phyloP scores from a whole-genome alignment of 2,888 invertebrate genomes.

The Diarsia rubi region DNA sequence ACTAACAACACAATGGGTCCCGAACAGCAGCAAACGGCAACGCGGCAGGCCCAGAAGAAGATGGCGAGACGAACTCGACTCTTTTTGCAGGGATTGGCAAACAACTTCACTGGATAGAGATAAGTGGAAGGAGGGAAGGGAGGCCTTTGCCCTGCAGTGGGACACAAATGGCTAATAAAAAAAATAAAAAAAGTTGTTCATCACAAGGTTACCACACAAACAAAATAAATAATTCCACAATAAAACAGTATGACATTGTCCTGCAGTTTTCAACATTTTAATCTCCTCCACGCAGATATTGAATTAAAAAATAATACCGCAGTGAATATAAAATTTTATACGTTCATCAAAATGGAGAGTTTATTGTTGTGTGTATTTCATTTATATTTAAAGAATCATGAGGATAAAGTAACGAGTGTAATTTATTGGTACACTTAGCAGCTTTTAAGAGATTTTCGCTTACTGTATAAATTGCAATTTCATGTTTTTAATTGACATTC shows the following conservation, averaged over 20 bases:
- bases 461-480: background rate
- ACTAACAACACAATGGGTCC: no score
- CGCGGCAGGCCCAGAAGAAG: no score
- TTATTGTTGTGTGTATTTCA: constrained; percentile 28
- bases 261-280: constrained; percentile 32
- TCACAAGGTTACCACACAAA: background rate
- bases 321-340: constrained; percentile 44
- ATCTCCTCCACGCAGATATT: constrained; percentile 24
- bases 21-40: no score
- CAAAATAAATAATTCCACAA: constrained; percentile 11
- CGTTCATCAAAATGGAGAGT: constrained; percentile 27
- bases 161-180: no score
- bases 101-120: no score
- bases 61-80: no score
- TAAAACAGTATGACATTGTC: constrained; percentile 18
- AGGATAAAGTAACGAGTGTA: background rate
- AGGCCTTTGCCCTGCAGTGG: no score
- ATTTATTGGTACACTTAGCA: background rate
- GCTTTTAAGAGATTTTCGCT: background rate
- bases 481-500: background rate
- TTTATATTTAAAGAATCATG: background rate
- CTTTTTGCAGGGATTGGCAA: no score
- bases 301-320: constrained; percentile 35
- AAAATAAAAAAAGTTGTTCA: no score
- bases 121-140: no score